Base-by-base conservation (phyloP, 2,797 vertebrate species). In the Setipinna tenuifilis region DNA sequence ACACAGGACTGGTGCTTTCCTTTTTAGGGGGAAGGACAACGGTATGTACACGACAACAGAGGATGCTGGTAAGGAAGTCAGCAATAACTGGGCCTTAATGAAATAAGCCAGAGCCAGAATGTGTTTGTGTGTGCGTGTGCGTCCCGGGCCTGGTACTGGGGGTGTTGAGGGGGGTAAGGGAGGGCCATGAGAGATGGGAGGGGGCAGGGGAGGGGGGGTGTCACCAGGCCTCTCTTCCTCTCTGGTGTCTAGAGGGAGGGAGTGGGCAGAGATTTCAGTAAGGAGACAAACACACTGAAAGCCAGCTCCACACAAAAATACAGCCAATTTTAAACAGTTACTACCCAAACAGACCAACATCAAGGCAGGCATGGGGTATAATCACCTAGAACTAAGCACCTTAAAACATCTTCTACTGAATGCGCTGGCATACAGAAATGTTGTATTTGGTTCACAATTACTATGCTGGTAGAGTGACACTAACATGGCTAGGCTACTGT, bases 31-130 rank as follows among this genome's bases (percentile, higher is more conserved):
- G 28, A 44, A 31, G 54, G 82, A 54, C n/a, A 35, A 58, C 6
- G 28, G 35, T 48, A 54, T 71, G 46, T 71, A 83, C 83, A 71
- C 35, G n/a, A 48, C 41, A 83, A 83, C 65, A 28, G 61, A 83
- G 61, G 50, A n/a, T 41, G 68, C 68, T 75, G 68, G 68, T 75
- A 75, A 31, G 68, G 28, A 35, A 31, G 16, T 75, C 28, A 75
- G 68, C 68, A 12, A 31, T 35, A 19, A 31, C 28, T 31, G 68
- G 68, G 31, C 14, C 28, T 17, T 75, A 19, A 17, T 75, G 68
- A 41, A 75, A 75, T 35, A 35, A 75, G 68, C 50, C 50, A 54
- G 50, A 54, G 14, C 50, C 50, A 54, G 50, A 54, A 54, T 54
- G 50, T 83, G 62, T 86, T 3, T 25, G 61, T 62, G 61, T 62